Conservation (phyloP, 2,888 invertebrate genomes). For the Archips crataeganus region DNA sequence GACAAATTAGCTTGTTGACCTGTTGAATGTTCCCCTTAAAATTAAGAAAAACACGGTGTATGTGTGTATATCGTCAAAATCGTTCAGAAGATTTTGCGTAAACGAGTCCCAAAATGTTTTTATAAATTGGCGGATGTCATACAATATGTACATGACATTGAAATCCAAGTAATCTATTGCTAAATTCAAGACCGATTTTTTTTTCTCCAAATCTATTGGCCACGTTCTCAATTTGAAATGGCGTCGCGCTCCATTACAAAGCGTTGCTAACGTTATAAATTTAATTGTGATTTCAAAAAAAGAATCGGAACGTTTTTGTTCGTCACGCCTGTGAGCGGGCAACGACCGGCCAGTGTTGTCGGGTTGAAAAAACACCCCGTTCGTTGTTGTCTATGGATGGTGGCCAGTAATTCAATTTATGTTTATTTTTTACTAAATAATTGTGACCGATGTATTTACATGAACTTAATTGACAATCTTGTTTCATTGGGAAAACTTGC, state of each 20-base stretch:
- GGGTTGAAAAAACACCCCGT: constrained; percentile 28
- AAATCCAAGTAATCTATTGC: not conserved
- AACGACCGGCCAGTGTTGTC: constrained; percentile 34
- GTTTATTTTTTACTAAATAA: constrained; percentile 6
- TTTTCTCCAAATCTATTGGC: constrained; percentile 26
- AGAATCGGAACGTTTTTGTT: constrained; percentile 34
- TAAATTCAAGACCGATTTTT: not conserved
- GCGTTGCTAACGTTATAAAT: constrained; percentile 41
- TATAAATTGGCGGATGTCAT: no score
- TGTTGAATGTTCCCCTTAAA: no score
- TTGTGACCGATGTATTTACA: not conserved
- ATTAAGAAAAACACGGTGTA: no score
- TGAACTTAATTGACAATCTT: no score
- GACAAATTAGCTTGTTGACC: no score
- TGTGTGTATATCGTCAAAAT: no score
- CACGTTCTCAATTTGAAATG: constrained; percentile 37
- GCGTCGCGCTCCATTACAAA: constrained; percentile 38
- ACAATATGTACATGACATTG: not conserved
- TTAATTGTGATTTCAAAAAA: constrained; percentile 43
- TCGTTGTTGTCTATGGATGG: constrained; percentile 27
- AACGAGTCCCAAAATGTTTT: no score
- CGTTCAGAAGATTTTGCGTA: no score
- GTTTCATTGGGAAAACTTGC: no score
- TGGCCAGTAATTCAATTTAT: constrained; percentile 19
- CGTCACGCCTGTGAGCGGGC: constrained; percentile 35